Base-by-base conservation (phyloP, 2,888 invertebrate genomes). In the Thumatha senex region DNA sequence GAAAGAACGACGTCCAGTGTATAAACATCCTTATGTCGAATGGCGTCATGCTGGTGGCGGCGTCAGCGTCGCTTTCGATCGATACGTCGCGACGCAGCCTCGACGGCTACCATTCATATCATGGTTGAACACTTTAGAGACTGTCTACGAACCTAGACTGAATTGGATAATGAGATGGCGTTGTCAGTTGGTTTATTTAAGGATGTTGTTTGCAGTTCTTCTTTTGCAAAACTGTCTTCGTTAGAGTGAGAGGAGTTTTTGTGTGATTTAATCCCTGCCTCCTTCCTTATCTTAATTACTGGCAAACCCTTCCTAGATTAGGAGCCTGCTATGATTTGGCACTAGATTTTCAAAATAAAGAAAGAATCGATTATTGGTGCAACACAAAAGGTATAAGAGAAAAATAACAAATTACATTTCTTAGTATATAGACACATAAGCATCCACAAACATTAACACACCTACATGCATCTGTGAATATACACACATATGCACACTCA, bases 71-170 rank as follows among this genome's bases (percentile, higher is more conserved):
- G 31, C 8, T 7, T 31, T 7, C 79, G 87, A 80, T 88, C 88
- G 87, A 87, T 87, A 84, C 80, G 86, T 72, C 86, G 82, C 82
- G 86, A 80, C 87, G 67, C n/a, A n/a, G n/a, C 47, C 47, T 33
- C 33, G 46, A 14, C 49, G 54, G 42, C 53, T 51, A 39, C 47
- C 58, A 36, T 51, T 62, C 40, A 44, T 8, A 8, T 29, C 24
- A 33, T 34, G 40, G 14, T 40, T 43, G 42, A 51, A 46, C 38
- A 33, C 33, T 40, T 40, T 34, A 14, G 44, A 40, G 35, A 42
- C 33, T 33, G 47, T 46, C 51, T 46, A 31, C 36, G 12, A 51
- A n/a, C 40, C 44, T 36, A 52, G 44, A 48, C 40, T 12, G 36
- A 40, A 40, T 36, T 24, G 44, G 36, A 38, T 44, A 40, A 44